Base-by-base conservation (phyloP, 2,113 vertebrate species). In the Pterophyllum scalare region DNA sequence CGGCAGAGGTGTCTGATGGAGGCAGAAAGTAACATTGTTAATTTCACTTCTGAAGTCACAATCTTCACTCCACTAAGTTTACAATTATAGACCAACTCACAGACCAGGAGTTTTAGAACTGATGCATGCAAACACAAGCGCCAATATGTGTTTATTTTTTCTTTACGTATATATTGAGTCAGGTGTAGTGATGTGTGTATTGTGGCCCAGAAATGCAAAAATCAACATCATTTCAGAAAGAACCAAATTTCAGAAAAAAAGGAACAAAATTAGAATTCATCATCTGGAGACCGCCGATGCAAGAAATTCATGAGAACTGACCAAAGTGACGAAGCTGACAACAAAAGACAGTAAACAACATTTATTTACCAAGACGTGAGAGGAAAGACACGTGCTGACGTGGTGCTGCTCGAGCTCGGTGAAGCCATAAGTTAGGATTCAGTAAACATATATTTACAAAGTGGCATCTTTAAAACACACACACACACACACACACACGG, bases 1-100 rank as follows among this genome's bases (percentile, higher is more conserved):
- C 86, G n/a, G 61, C 58, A 60, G 62, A 88, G 56, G 35, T 26
- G 78, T 81, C 20, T 86, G 62, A 81, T 82, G 64, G 62, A 76
- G 22, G 46, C 57, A 77, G 60, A 79, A 85, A 56, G 35, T 20
- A 40, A 77, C 77, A 64, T 38, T 31, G 67, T 31, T 80, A 3
- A 81, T 64, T 79, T 84, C 28, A 57, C 81, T 60, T 70, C 65
- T 80, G 38, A 84, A 79, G 49, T 70, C 76, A 72, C 13, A 54
- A 8, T 78, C 81, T 81, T 79, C 59, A 43, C 40, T 35, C 74
- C 62, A 75, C 13, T 31, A 26, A 84, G 26, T 81, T 75, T 49
- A 56, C 22, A 74, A 79, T 56, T 56, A 49, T 6, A 14, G 26
- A 82, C 33, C 38, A 76, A 82, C 58, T 72, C 67, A 52, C 67